These are phyloP conservation scores for Phania funesta DNA, from an alignment of 2,888 invertebrate genomes.

Conservation along the genomic window DNA sequence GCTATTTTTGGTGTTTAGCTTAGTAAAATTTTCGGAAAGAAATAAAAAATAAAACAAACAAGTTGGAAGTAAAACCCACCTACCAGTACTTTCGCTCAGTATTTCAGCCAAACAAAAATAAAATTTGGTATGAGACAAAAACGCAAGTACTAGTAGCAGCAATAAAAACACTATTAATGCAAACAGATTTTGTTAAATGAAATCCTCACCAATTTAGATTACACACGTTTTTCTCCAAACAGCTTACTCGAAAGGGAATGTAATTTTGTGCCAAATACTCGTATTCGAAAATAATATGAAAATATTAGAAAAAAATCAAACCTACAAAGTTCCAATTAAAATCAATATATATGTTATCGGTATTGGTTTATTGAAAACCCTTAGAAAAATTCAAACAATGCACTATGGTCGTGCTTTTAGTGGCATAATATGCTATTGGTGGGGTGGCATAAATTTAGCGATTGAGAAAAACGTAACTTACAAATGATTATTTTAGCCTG, in stretches of 20 bases:
- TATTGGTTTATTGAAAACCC: no score
- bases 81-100: neutral
- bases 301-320: neutral
- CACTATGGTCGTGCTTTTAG: no score
- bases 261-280: constrained; percentile 25
- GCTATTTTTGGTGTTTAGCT: constrained; percentile 40
- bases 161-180: constrained; percentile 26
- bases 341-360: no score
- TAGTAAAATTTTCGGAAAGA: constrained; percentile 15
- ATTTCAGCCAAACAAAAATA: constrained; percentile 8
- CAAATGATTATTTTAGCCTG: no score
- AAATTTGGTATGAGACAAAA: neutral
- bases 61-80: neutral
- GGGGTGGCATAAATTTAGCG: no score
- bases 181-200: constrained; percentile 50
- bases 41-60: neutral
- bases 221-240: constrained; percentile 43
- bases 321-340: no score
- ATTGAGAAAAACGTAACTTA: no score
- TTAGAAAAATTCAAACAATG: no score
- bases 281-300: constrained; percentile 22
- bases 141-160: neutral
- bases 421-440: no score
- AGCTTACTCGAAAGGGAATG: constrained; percentile 2
- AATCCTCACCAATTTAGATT: constrained; percentile 54